phyloP scores from a whole-genome alignment of 2,113 vertebrate species.

The Charina bottae region DNA sequence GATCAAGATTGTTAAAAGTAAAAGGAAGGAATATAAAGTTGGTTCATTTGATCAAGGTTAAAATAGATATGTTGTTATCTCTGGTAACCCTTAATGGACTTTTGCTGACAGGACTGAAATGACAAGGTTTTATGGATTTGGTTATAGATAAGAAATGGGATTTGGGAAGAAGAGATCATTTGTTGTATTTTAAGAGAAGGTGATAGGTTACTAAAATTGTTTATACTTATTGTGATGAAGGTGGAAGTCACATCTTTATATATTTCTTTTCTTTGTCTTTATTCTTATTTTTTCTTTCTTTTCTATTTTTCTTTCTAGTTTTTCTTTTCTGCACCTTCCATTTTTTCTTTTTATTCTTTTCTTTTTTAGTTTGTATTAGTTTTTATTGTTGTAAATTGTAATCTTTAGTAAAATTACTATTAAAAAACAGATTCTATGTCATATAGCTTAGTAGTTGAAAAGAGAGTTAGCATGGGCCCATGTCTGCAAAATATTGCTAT shows the following conservation, averaged over 20 bases:
- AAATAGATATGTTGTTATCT: not conserved
- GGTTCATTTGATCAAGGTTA: not conserved
- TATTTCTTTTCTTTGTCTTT: not conserved
- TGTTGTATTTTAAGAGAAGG: not conserved
- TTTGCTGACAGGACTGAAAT: not conserved
- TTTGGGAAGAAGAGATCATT: not conserved
- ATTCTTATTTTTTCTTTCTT: not conserved
- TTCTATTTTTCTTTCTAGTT: not conserved
- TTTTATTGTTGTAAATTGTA: not conserved
- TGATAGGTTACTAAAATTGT: not conserved
- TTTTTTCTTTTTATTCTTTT: not conserved
- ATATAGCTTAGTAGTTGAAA: not conserved
- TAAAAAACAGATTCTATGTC: not conserved
- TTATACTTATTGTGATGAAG: not conserved
- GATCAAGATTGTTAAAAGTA: not conserved
- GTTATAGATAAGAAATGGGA: not conserved
- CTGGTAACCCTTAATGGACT: not conserved
- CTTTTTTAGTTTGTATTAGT: not conserved
- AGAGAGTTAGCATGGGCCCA: not conserved
- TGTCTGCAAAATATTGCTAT: not conserved
- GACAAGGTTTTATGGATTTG: not conserved
- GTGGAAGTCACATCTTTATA: not conserved
- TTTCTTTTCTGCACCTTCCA: not conserved
- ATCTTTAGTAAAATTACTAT: not conserved
- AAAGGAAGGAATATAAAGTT: not conserved